Conservation (phyloP, 2,888 invertebrate genomes). For the Dexiosoma caninum region DNA sequence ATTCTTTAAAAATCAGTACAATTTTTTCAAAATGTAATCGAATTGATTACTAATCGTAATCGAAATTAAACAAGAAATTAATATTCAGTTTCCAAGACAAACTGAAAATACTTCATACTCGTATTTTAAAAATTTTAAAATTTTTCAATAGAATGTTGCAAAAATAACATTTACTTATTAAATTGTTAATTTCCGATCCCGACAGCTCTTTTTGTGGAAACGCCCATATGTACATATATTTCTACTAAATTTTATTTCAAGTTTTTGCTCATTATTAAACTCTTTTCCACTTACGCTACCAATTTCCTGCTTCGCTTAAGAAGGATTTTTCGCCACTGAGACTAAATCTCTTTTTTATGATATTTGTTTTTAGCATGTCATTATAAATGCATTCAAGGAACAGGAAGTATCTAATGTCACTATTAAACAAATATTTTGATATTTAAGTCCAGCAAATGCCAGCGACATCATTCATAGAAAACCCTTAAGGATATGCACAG, state of each 20-base stretch:
- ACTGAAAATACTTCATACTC: too few species aligned
- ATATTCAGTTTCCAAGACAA: too few species aligned
- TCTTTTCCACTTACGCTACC: neutral
- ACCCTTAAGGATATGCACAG: slow-evolving; percentile 45
- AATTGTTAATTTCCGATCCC: too few species aligned
- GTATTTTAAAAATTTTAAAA: too few species aligned
- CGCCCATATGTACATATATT: too few species aligned
- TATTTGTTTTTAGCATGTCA: slow-evolving; percentile 26
- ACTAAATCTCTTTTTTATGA: neutral
- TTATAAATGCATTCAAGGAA: slow-evolving; percentile 62
- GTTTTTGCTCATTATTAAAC: neutral
- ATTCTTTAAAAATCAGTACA: too few species aligned
- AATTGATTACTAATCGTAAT: too few species aligned
- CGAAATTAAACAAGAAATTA: too few species aligned
- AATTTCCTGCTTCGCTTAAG: slow-evolving; percentile 6
- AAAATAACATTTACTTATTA: too few species aligned
- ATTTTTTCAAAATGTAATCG: too few species aligned
- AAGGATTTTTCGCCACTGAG: neutral
- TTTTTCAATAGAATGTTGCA: too few species aligned
- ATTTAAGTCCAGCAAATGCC: slow-evolving; percentile 8
- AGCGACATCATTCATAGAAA: slow-evolving; percentile 41
- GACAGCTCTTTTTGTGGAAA: too few species aligned
- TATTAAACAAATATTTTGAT: slow-evolving; percentile 61
- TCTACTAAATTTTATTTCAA: neutral
- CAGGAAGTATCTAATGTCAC: slow-evolving; percentile 63